Percentiles rank a stretch among this genome's conserved stretches.
phyloP scores from a whole-genome alignment of 2,113 vertebrate species.

The Prunella fulvescens region DNA sequence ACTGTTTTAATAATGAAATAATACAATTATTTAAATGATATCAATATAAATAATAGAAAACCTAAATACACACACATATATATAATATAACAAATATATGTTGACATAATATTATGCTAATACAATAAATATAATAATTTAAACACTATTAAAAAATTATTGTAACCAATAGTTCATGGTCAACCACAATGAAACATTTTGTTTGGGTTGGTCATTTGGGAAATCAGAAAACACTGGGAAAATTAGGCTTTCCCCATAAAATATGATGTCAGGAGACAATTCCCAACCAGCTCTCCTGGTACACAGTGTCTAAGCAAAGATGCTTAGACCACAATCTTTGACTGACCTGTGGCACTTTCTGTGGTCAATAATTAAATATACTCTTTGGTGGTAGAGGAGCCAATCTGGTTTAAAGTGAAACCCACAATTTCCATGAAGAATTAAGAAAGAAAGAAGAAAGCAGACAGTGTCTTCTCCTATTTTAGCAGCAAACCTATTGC shows the following conservation, averaged over 20 bases:
- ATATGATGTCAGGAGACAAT: background rate
- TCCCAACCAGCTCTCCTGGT: background rate
- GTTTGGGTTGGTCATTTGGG: background rate
- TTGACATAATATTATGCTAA: background rate
- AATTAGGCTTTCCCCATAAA: background rate
- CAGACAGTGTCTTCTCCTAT: background rate
- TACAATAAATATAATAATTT: background rate
- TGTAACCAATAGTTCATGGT: background rate
- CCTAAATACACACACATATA: rapidly evolving
- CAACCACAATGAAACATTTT: background rate
- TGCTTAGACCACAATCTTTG: background rate
- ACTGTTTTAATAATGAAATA: background rate
- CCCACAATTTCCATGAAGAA: background rate
- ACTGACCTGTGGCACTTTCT: background rate
- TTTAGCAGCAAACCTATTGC: background rate
- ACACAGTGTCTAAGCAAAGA: background rate
- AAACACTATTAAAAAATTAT: rapidly evolving
- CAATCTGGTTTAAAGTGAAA: background rate
- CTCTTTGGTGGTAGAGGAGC: background rate
- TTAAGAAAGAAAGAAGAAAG: background rate
- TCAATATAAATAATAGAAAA: too few relatives aligned
- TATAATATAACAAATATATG: background rate
- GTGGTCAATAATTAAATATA: background rate
- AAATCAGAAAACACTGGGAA: background rate
- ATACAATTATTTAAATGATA: rapidly evolving